Evolutionary conservation across 92 coral and sea anemone species (phyloP).

Genomic region (Paramuricea clavata): DNA sequence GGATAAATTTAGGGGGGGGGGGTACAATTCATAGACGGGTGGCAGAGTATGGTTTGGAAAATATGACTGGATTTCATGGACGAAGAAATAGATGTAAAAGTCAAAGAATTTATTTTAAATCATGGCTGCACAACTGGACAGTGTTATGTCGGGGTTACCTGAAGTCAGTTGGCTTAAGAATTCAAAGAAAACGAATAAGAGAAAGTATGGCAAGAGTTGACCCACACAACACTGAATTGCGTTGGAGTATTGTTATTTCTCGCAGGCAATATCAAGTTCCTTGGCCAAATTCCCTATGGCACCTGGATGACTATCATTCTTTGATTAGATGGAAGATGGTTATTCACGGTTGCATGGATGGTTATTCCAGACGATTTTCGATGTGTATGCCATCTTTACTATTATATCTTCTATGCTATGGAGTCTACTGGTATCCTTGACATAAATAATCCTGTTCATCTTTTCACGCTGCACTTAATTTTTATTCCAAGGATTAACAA

Average conservation of each 20-base stretch:
- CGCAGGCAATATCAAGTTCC: constrained; percentile 56
- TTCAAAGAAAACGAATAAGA: not conserved
- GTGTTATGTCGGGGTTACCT: constrained; percentile 56
- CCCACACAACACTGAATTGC: constrained; percentile 11
- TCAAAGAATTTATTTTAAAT: constrained; percentile 54
- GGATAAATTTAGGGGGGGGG: constrained; percentile 62
- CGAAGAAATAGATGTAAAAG: constrained; percentile 48
- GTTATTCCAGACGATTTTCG: constrained; percentile 58
- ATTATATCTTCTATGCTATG: constrained; percentile 63
- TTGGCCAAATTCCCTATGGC: constrained; percentile 42
- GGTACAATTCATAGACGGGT: constrained; percentile 65
- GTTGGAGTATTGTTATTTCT: constrained; percentile 30
- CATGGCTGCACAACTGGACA: constrained; percentile 63
- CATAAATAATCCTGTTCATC: constrained; percentile 12
- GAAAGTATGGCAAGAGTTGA: not conserved
- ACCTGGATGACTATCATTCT: constrained; percentile 63
- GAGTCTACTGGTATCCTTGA: constrained; percentile 48
- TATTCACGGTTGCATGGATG: constrained; percentile 68
- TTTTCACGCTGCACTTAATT: constrained; percentile 40
- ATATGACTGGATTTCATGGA: constrained; percentile 65
- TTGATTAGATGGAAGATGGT: constrained; percentile 69
- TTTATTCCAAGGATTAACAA: constrained; percentile 42
- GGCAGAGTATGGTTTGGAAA: constrained; percentile 68
- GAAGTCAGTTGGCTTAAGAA: not conserved
- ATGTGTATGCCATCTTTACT: constrained; percentile 68